These are phyloP conservation scores for Heliconius aoede DNA, from an alignment of 2,888 invertebrate species.

Conservation along the genomic window DNA sequence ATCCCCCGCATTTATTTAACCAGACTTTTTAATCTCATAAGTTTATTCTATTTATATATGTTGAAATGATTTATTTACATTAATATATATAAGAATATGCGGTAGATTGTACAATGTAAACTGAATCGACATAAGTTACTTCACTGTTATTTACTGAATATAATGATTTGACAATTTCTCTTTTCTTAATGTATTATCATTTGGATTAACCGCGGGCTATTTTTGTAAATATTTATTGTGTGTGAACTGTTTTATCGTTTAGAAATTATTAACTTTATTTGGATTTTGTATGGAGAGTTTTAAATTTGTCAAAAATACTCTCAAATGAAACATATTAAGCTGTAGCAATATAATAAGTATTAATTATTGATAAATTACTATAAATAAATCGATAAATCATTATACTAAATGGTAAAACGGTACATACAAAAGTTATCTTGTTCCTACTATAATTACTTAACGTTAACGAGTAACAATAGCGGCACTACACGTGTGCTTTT, in stretches of 20 bases:
- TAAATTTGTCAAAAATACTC: too few species aligned
- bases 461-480: slow-evolving; percentile 50
- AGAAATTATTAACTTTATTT: slow-evolving; percentile 10
- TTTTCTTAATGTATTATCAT: slow-evolving; percentile 24
- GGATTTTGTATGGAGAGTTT: background rate
- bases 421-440: slow-evolving; percentile 39
- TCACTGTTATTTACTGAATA: slow-evolving; percentile 37
- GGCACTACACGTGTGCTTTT: slow-evolving; percentile 51
- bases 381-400: background rate
- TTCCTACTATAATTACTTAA: slow-evolving; percentile 55
- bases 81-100: background rate
- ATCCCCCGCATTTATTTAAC: background rate
- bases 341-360: too few species aligned
- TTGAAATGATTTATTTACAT: too few species aligned
- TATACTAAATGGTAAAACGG: slow-evolving; percentile 33
- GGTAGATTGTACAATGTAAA: slow-evolving; percentile 26
- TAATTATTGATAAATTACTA: background rate
- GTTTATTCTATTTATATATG: too few species aligned
- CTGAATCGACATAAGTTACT: slow-evolving; percentile 22
- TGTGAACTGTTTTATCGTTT: slow-evolving; percentile 31
- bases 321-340: background rate
- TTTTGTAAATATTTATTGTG: slow-evolving; percentile 36
- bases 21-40: background rate
- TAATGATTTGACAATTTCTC: slow-evolving; percentile 21
- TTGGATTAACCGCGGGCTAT: slow-evolving; percentile 33